A percentile compares a stretch with the other conserved stretches of the same genome.
Evolutionary conservation across 1,140 invertebrate species (phyloP).

Genomic region (Ooceraea biroi): DNA sequence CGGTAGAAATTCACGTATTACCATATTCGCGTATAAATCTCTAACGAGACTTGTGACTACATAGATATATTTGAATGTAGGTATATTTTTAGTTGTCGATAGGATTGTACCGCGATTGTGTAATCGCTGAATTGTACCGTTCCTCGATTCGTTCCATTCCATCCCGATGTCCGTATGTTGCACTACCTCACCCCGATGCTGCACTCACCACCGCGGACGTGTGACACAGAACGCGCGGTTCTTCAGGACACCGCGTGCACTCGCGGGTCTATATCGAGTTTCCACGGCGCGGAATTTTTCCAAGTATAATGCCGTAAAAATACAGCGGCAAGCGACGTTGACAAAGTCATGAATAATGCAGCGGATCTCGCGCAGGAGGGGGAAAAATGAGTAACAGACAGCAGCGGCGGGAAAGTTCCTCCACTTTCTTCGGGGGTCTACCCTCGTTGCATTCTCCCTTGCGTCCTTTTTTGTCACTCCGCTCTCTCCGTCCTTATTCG

Average conservation of each 20-base stretch:
- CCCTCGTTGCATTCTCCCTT: slow-evolving; percentile 36
- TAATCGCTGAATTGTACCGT: too few species aligned
- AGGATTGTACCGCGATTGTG: too few species aligned
- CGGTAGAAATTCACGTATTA: too few species aligned
- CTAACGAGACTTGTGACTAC: too few species aligned
- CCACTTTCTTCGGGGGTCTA: slow-evolving; percentile 59
- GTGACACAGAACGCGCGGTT: not conserved
- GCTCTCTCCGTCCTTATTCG: slow-evolving; percentile 22
- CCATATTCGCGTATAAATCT: too few species aligned
- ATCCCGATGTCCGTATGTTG: not conserved
- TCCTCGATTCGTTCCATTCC: not conserved
- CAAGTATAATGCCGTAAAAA: slow-evolving; percentile 79
- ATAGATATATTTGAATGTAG: too few species aligned
- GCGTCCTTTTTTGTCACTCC: slow-evolving; percentile 27
- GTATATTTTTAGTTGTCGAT: too few species aligned
- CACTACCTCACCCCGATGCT: not conserved
- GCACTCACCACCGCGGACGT: not conserved
- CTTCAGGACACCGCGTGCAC: slow-evolving; percentile 24
- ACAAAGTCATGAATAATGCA: slow-evolving; percentile 79
- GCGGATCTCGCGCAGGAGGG: slow-evolving; percentile 31
- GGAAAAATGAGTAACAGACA: slow-evolving; percentile 71
- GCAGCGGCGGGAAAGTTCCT: slow-evolving; percentile 55
- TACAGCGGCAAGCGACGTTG: slow-evolving; percentile 75
- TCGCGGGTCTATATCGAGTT: slow-evolving; percentile 59
- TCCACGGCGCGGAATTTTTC: slow-evolving; percentile 64